Evolutionary conservation across 2,113 vertebrate genomes (phyloP).

Genomic region (Phalacrocorax carbo): DNA sequence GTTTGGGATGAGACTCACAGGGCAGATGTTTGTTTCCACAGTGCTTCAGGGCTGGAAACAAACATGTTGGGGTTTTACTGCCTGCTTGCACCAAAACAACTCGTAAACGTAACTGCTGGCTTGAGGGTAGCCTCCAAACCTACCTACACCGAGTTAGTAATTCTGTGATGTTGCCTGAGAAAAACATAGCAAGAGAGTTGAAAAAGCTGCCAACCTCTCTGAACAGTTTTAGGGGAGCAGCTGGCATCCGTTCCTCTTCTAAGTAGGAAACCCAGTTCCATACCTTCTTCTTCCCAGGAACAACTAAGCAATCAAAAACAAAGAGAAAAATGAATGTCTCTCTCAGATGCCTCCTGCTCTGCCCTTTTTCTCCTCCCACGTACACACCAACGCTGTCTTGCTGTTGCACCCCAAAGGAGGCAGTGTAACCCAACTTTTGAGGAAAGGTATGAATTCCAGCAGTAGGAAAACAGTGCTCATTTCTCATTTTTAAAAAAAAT

Average conservation of each 20-base stretch:
- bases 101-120: background rate
- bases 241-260: slow-evolving; percentile 85
- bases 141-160: background rate
- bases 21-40: background rate
- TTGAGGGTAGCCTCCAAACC: background rate
- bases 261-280: slow-evolving; percentile 91
- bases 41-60: background rate
- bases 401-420: background rate
- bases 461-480: background rate
- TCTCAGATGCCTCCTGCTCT: background rate
- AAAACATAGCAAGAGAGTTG: background rate
- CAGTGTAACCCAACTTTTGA: background rate
- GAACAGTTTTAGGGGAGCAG: slow-evolving; percentile 87
- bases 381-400: background rate
- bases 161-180: background rate
- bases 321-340: background rate
- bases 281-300: slow-evolving; percentile 79
- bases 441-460: background rate
- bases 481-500: background rate
- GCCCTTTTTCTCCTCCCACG: background rate
- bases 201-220: slow-evolving; percentile 82
- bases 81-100: background rate
- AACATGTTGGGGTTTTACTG: background rate
- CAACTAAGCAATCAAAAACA: slow-evolving; percentile 56
- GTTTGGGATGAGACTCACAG: background rate